A percentile compares a stretch with the other conserved stretches of the same genome.
Conservation (phyloP, 2,113 vertebrate genomes). For the Nestor notabilis region DNA sequence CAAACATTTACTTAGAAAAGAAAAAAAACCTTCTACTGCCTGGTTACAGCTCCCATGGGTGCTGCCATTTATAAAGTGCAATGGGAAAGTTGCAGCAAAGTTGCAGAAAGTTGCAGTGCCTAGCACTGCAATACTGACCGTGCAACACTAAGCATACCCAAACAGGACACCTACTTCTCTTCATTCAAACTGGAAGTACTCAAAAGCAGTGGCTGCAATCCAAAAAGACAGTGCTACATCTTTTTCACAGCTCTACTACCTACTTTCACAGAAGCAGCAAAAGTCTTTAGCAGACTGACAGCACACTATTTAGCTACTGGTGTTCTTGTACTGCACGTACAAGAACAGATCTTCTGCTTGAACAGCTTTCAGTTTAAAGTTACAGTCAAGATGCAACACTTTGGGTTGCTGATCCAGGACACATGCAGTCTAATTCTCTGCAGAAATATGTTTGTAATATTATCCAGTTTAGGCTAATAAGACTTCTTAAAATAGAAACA, state of each 20-base stretch:
- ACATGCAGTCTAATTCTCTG: neutral
- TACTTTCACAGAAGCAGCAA: neutral
- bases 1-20: neutral
- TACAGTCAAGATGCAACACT: neutral
- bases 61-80: neutral
- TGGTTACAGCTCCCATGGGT: neutral
- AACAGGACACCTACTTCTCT: neutral
- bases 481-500: neutral
- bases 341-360: neutral
- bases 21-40: neutral
- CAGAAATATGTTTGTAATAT: neutral
- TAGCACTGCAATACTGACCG: accelerated
- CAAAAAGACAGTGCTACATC: neutral
- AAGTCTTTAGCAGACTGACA: neutral
- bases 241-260: neutral
- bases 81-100: neutral
- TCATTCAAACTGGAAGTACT: neutral
- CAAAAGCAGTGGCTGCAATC: neutral
- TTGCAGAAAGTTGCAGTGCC: neutral
- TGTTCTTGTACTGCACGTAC: neutral
- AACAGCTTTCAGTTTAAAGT: neutral
- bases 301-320: neutral
- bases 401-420: neutral
- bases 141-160: neutral
- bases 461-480: neutral